Percentiles rank a stretch among this genome's conserved stretches.
These are phyloP conservation scores for Brachionus asplanchnoidis DNA, from an alignment of 1,140 invertebrate species.

Conservation along the genomic window DNA sequence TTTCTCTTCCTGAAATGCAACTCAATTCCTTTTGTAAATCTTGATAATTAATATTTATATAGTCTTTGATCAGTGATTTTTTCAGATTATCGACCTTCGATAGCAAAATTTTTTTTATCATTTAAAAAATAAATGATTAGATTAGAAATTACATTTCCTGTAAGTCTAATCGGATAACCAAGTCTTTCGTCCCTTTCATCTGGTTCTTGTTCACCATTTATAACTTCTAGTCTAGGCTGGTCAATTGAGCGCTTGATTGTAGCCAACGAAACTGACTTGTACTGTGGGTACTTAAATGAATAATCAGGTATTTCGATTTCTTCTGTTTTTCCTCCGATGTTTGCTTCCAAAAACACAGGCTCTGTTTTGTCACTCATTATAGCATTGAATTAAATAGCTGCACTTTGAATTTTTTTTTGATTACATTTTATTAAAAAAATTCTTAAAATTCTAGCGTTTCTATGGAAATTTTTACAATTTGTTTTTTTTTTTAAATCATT, in stretches of 20 bases:
- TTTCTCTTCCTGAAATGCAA: slow-evolving; percentile 34
- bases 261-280: not conserved
- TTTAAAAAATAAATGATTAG: too few relatives aligned
- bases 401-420: not conserved
- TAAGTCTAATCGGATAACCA: not conserved
- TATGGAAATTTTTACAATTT: slow-evolving; percentile 10
- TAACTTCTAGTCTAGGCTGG: not conserved
- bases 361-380: not conserved
- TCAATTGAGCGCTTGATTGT: slow-evolving; percentile 24
- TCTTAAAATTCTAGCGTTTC: not conserved
- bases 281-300: slow-evolving; percentile 2
- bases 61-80: not conserved
- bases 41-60: not conserved
- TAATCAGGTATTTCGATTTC: slow-evolving; percentile 13
- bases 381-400: not conserved
- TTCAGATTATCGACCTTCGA: not conserved
- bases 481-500: not conserved
- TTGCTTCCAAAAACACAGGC: not conserved
- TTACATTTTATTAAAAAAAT: not conserved
- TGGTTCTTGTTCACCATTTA: slow-evolving; percentile 3
- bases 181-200: not conserved
- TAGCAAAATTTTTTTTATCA: not conserved
- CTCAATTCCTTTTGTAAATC: not conserved
- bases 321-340: not conserved
- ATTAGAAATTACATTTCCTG: not conserved